phyloP scores from a whole-genome alignment of 1,140 invertebrate species.

The Drosophila lacertosa region DNA sequence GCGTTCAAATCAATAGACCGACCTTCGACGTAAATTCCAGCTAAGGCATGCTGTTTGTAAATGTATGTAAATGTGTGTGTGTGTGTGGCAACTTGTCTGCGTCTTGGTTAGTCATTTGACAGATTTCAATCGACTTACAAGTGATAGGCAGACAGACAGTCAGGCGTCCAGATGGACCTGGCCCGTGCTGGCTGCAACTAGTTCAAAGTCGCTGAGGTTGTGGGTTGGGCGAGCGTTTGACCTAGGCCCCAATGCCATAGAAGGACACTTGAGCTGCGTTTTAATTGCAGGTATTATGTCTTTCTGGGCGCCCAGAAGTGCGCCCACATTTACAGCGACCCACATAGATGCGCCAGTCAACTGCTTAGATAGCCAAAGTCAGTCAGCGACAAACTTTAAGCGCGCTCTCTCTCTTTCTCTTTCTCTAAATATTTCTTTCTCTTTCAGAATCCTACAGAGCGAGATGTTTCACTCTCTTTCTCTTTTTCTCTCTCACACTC shows the following conservation, averaged over 20 bases:
- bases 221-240: slow-evolving; percentile 57
- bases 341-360: slow-evolving; percentile 41
- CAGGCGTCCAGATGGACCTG: slow-evolving; percentile 1
- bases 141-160: slow-evolving; percentile 34
- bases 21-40: slow-evolving; percentile 61
- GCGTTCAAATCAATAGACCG: slow-evolving; percentile 71
- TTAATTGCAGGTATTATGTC: slow-evolving; percentile 82
- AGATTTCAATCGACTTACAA: slow-evolving; percentile 52
- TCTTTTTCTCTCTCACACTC: not conserved
- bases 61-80: not conserved
- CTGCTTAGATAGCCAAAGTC: slow-evolving; percentile 37
- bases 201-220: slow-evolving; percentile 58
- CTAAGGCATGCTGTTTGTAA: slow-evolving; percentile 5
- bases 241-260: slow-evolving; percentile 76
- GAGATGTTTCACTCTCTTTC: slow-evolving; percentile 2
- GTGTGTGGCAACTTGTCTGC: slow-evolving; percentile 1
- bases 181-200: slow-evolving; percentile 45
- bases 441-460: slow-evolving; percentile 32
- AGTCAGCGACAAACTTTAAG: slow-evolving; percentile 5
- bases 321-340: slow-evolving; percentile 29
- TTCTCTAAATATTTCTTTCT: slow-evolving; percentile 21
- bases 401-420: slow-evolving; percentile 1
- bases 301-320: slow-evolving; percentile 64
- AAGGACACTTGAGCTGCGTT: slow-evolving; percentile 78
- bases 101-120: slow-evolving; percentile 75